Evolutionary conservation across 2,113 vertebrate species (phyloP), one percentile per base, ranked within the genome.

Genomic region (Cnemophilus loriae): DNA sequence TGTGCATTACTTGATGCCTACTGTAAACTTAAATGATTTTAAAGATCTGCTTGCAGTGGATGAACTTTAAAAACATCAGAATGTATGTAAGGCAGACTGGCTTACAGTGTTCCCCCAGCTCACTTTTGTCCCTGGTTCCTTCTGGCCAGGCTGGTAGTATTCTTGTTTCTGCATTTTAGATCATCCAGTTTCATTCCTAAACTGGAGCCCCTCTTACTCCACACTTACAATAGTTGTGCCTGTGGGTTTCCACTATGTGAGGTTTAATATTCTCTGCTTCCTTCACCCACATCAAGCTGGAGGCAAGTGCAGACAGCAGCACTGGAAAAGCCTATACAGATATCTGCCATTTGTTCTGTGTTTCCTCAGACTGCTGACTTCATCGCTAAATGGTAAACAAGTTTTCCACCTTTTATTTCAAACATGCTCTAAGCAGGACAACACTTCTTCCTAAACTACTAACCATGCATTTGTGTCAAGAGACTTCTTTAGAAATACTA

Each of bases 401-500:
- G 39, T 87, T 91, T 87, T 91, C 78, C 61, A 87, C 41, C 70
- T 93, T 87, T 88, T 87, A 85, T 69, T 83, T 87, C 87, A 95
- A 95, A 59, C 26, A 53, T 41, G 35, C 56, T 87, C 68, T 91
- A 87, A 93, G 73, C 53, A 78, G 82, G 53, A 30, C 56, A 87
- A 37, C 26, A 65, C 49, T 76, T 85, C 61, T 82, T 89, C 37
- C 41, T 79, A 20, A 79, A 49, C n/a, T 87, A 61, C 64, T 42
- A 74, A 67, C 52, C 53, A 20, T 68, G 73, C 61, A 65, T 42
- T 91, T 87, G 33, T 61, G 28, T 82, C 61, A 78, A 1, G 3
- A 71, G 15, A 80, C 59, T 61, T 64, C 56, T 91, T 92, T 35
- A 41, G 55, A 92, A 89, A 70, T 53, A 32, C 14, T 84, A 5